Conservation (phyloP, 1,140 invertebrate genomes). For the Cataglyphis hispanica region DNA sequence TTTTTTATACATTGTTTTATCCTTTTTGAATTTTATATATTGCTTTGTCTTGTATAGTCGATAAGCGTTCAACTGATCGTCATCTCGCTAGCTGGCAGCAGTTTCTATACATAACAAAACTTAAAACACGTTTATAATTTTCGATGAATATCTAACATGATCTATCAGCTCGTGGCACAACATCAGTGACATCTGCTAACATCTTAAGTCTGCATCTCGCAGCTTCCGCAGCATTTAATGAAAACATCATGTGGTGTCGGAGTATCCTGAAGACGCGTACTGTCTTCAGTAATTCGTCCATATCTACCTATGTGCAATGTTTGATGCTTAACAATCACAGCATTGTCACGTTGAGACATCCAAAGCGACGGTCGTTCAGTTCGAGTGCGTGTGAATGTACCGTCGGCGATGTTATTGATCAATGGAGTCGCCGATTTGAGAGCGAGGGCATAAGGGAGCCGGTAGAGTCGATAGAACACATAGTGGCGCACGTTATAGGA, state of each 20-base stretch:
- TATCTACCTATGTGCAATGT: not conserved
- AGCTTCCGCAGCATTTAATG: not conserved
- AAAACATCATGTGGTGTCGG: slow-evolving; percentile 61
- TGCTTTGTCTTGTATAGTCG: not conserved
- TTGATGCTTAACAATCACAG: not conserved
- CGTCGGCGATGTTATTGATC: slow-evolving; percentile 67
- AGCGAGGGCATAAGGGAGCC: slow-evolving; percentile 81
- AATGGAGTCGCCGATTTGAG: slow-evolving; percentile 81
- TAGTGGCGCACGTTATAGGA: slow-evolving; percentile 82
- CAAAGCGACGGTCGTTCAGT: not conserved
- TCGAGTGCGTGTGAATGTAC: slow-evolving; percentile 39
- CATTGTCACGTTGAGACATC: not conserved
- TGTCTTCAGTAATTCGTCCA: not conserved
- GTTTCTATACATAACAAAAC: slow-evolving; percentile 10
- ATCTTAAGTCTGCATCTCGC: not conserved
- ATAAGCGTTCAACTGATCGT: slow-evolving; percentile 15
- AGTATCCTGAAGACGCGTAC: slow-evolving; percentile 13
- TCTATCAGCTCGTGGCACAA: not conserved
- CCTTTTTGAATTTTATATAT: not conserved
- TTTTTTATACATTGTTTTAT: not conserved
- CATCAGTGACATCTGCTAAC: not conserved
- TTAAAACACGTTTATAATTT: not conserved
- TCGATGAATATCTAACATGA: not conserved
- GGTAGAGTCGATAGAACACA: slow-evolving; percentile 83
- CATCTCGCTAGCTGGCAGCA: slow-evolving; percentile 64